Base-by-base conservation (phyloP, 2,797 vertebrate genomes). In the Periparus ater region DNA sequence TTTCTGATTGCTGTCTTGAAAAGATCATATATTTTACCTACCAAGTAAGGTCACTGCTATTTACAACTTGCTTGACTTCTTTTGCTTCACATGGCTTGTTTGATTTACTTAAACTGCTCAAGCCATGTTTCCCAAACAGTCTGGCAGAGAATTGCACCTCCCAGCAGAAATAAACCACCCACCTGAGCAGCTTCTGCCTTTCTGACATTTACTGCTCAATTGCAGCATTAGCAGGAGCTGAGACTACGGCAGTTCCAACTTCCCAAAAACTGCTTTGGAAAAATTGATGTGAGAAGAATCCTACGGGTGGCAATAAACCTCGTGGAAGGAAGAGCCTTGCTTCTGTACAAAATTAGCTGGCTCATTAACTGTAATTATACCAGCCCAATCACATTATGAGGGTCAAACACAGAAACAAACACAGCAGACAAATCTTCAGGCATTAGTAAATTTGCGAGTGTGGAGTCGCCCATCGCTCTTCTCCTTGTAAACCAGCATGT, bases 341-440 rank as follows among this genome's bases (percentile, higher is more conserved):
- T 91, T 89, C 94, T 92, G 48, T 88, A 85, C 42, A 75, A 83
- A 88, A 96, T 94, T 89, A 95, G 67, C 66, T 92, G 91, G 60
- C 75, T 95, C 67, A 79, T 94, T 96, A 94, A 73, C 61, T 88
- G 27, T 47, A 85, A 85, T 54, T 53, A 77, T 27, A 58, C 20
- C 62, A 85, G 62, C 44, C 81, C 89, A 86, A 76, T 67, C 77
- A 54, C 74, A 83, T 95, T 91, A 72, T 1, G 55, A 86, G 84
- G 81, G 89, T 93, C 91, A 94, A 94, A 78, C 47, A 85, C 30
- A 68, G 84, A 91, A 72, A 60, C 67, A 90, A 90, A 84, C 73
- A 54, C 66, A 79, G 91, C 68, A 92, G 87, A 95, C 72, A 83
- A 76, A 93, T 88, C 87, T 94, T 87, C 3, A 95, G 74, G 84